Evolutionary conservation across 1,140 invertebrate genomes (phyloP).

Genomic region (Brachionus sp.): DNA sequence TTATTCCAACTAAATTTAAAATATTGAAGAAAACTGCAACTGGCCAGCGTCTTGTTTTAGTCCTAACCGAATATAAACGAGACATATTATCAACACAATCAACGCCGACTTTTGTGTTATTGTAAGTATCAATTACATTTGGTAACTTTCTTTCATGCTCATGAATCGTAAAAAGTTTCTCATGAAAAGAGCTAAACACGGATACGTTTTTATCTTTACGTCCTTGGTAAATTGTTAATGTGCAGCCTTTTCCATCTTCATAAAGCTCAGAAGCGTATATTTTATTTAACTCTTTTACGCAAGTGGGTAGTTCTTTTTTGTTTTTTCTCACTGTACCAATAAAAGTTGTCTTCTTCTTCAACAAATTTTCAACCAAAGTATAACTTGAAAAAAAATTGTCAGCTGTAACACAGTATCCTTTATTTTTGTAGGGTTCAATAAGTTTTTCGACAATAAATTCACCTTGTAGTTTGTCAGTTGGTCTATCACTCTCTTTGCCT

Average conservation of each 20-base stretch:
- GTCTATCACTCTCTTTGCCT: neutral
- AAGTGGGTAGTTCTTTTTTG: neutral
- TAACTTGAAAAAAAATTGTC: neutral
- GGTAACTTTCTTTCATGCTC: neutral
- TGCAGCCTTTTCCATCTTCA: neutral
- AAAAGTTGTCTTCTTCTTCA: neutral
- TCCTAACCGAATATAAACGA: too few species aligned
- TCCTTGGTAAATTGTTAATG: neutral
- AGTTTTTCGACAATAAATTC: neutral
- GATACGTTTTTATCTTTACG: neutral
- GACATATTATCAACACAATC: too few species aligned
- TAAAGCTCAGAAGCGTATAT: neutral
- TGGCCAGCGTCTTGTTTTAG: too few species aligned
- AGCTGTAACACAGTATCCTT: neutral
- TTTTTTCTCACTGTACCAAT: neutral
- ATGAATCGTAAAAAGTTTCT: neutral
- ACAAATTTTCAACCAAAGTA: neutral
- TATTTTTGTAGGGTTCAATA: neutral
- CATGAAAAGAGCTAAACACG: neutral
- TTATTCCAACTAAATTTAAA: too few species aligned
- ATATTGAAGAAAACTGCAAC: too few species aligned
- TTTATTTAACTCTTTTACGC: neutral
- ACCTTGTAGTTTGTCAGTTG: neutral
- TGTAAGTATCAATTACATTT: neutral
- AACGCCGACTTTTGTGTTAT: too few species aligned